Base-by-base conservation (phyloP, 2,888 invertebrate species). In the Drosophila maculinotata region DNA sequence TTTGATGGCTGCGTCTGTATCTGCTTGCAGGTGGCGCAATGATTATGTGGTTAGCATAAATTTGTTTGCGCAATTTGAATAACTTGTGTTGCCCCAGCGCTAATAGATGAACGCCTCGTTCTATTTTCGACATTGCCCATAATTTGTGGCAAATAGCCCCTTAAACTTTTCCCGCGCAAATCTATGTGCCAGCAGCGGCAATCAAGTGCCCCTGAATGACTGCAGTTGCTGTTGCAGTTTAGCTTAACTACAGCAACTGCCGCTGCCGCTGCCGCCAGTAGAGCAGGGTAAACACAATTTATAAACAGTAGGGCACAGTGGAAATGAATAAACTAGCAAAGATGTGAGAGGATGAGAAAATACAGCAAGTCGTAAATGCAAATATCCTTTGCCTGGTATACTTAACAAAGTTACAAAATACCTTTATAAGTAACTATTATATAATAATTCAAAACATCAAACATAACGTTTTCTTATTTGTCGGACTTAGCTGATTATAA, bases 11-110 rank as follows among this genome's bases (percentile, higher is more conserved):
- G 44, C 9, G 25, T 17, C 10, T 30, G n/a, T 17, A 36, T 28
- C 30, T 31, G 47, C 36, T n/a, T 31, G 52, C 72, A 73, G 70
- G 66, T 76, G 60, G 41, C 48, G 81, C 84, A 76, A 56, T 82
- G 76, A 84, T 80, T 79, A 78, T 89, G 89, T 84, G 88, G 87
- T 78, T 68, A 79, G 79, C 80, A 84, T 84, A 79, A 88, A 87
- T 87, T 86, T 68, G 72, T 81, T 70, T 67, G 60, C 67, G 42
- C 57, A 60, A 65, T 76, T 69, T 70, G 69, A 79, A 79, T 66
- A 84, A 75, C 71, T 63, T 60, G 56, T 36, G 30, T 39, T 47
- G 57, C 25, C 33, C 26, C 51, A 39, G 14, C 26, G 23, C 44
- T 8, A 30, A 44, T 23, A 51, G 44, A 31, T 51, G 49, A 35